Evolutionary conservation across 2,113 vertebrate genomes (phyloP).

Genomic region (Saimiri boliviensis): DNA sequence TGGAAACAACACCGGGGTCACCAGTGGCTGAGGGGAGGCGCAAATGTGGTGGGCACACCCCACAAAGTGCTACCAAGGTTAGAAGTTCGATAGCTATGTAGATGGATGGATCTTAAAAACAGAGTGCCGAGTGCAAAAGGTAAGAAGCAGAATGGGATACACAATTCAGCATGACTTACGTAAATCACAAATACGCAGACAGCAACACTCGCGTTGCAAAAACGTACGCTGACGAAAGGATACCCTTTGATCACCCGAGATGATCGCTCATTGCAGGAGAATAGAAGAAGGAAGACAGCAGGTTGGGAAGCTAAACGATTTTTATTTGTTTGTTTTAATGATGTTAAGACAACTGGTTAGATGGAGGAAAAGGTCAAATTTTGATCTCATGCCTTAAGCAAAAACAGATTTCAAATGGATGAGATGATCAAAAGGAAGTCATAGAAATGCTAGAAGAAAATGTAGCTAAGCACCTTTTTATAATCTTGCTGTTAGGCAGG

Average conservation of each 20-base stretch:
- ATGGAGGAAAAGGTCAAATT: not conserved
- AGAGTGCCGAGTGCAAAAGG: not conserved
- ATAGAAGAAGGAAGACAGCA: not conserved
- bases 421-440: not conserved
- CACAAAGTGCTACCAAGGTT: not conserved
- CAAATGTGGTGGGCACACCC: not conserved
- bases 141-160: not conserved
- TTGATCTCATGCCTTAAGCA: not conserved
- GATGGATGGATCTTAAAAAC: not conserved
- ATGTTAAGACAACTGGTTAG: not conserved
- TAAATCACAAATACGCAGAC: not conserved
- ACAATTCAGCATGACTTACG: not conserved
- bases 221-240: not conserved
- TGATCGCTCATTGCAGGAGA: not conserved
- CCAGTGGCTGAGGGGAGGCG: not conserved
- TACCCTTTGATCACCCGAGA: not conserved
- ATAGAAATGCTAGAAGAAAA: conserved; percentile 23
- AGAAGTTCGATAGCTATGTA: not conserved
- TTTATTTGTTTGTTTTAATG: not conserved
- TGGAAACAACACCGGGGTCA: not conserved
- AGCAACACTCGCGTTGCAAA: not conserved
- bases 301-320: not conserved
- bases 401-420: not conserved
- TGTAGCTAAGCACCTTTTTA: not conserved
- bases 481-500: not conserved